Percentiles rank a stretch among this genome's conserved stretches.
These are phyloP conservation scores for Colossoma macropomum DNA, from an alignment of 2,113 vertebrate genomes.

Conservation along the genomic window DNA sequence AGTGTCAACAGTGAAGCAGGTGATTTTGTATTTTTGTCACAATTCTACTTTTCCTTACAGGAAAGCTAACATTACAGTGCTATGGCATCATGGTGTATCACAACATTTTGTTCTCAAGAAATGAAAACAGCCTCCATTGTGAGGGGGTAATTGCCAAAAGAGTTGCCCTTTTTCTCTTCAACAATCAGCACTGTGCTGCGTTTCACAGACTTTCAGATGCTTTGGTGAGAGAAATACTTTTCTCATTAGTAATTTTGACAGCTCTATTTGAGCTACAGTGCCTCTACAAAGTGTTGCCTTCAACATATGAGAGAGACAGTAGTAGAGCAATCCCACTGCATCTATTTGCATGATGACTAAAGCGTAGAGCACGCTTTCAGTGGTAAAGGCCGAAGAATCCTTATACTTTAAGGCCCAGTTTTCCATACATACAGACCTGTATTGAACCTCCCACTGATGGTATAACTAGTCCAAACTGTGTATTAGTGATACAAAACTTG, in stretches of 20 bases:
- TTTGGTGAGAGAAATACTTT: neutral
- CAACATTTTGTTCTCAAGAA: conserved; percentile 26
- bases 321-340: neutral
- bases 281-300: neutral
- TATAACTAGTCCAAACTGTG: neutral
- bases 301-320: neutral
- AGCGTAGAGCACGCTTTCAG: neutral
- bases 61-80: conserved; percentile 5
- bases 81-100: conserved; percentile 12
- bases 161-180: neutral
- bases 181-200: neutral
- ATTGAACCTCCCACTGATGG: neutral
- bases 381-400: neutral
- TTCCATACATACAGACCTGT: neutral
- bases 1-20: neutral
- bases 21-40: neutral
- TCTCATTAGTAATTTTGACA: neutral
- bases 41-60: neutral
- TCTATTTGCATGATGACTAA: neutral
- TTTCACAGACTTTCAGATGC: neutral
- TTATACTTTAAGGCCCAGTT: neutral
- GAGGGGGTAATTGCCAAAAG: neutral
- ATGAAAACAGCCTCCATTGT: conserved; percentile 27
- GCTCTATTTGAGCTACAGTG: neutral
- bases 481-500: neutral